Percentiles rank a stretch among this genome's conserved stretches.
Conservation (phyloP, 2,113 vertebrate genomes). For the Ptilonorhynchus violaceus region DNA sequence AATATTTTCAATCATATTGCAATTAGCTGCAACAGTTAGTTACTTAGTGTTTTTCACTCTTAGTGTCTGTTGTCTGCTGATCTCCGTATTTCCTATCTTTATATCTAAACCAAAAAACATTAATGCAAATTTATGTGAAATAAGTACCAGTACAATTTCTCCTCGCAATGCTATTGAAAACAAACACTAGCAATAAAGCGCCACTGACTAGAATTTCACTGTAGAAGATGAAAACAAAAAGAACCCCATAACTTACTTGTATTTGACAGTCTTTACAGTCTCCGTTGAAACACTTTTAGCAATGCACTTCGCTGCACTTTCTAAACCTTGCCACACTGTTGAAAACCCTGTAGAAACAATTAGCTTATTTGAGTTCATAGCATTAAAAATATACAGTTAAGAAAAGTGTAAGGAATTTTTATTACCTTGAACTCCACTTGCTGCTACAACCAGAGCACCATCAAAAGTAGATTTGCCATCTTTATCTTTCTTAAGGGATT, state of each 20-base stretch:
- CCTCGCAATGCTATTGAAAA: background rate
- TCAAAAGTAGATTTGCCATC: constrained; percentile 90
- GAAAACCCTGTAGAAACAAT: constrained; percentile 83
- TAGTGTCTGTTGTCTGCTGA: background rate
- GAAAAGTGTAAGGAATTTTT: background rate
- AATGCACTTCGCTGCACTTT: constrained; percentile 91
- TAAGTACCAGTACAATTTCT: background rate
- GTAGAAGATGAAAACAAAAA: background rate
- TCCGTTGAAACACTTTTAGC: constrained; percentile 88
- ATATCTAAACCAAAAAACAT: constrained; percentile 51
- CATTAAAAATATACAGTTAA: background rate
- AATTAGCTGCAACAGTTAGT: constrained; percentile 29
- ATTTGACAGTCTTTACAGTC: constrained; percentile 90
- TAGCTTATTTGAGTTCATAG: background rate
- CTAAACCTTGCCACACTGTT: constrained; percentile 95
- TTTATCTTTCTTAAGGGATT: constrained; percentile 93
- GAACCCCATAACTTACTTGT: constrained; percentile 83
- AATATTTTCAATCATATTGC: background rate
- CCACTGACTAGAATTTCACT: background rate
- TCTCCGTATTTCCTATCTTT: background rate
- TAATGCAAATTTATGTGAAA: background rate
- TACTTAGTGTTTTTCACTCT: constrained; percentile 59
- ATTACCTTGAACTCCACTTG: constrained; percentile 94
- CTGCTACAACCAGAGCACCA: constrained; percentile 94
- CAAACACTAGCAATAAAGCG: background rate